Conservation (phyloP, 2,113 vertebrate genomes). For the Thamnophis sirtalis region DNA sequence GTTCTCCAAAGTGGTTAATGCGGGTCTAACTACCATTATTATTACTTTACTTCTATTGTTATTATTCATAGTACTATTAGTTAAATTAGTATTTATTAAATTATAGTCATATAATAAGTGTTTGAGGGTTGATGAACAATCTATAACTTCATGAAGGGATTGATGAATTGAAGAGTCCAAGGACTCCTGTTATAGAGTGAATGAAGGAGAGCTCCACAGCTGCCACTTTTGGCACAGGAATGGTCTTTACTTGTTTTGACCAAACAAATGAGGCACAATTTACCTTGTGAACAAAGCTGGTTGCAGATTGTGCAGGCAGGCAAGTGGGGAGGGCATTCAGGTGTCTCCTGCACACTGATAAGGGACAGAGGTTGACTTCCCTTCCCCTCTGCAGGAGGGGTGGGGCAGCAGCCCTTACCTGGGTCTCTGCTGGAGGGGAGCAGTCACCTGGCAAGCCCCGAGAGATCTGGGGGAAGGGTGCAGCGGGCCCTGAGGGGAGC, state of each 20-base stretch:
- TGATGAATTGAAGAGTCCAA: background rate
- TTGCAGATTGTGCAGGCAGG: background rate
- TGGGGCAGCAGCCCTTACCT: conserved; percentile 62
- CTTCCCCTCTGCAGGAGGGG: conserved; percentile 29
- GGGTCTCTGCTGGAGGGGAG: conserved; percentile 64
- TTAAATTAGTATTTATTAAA: background rate
- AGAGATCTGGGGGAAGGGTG: conserved; percentile 63
- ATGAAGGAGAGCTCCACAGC: background rate
- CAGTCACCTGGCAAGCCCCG: conserved; percentile 65
- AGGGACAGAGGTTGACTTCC: conserved; percentile 31
- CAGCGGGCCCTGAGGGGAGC: conserved; percentile 62
- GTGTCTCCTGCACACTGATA: fast-evolving
- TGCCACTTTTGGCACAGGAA: background rate
- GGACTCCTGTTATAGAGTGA: background rate
- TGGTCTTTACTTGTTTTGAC: background rate
- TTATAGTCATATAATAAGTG: background rate
- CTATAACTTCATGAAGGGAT: background rate
- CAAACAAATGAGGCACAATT: background rate
- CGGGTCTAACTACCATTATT: background rate
- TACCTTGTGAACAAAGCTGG: background rate
- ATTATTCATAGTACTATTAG: background rate
- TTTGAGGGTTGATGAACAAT: background rate
- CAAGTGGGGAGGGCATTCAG: background rate
- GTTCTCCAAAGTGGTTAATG: background rate
- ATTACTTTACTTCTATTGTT: background rate